Evolutionary conservation across 1,140 invertebrate species (phyloP).

Genomic region (Drosophila parvula): DNA sequence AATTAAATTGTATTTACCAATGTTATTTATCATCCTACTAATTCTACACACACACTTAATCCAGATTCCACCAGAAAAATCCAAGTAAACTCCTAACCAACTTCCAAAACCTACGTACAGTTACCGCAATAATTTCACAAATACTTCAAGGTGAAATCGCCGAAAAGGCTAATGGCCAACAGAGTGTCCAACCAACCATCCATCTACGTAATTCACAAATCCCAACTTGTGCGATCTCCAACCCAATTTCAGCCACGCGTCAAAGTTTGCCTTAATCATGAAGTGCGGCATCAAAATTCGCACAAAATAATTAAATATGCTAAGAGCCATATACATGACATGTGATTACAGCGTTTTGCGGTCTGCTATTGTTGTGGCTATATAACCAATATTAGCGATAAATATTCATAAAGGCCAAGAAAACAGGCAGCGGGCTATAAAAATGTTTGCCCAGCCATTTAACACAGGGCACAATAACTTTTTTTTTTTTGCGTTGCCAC

Average conservation of each 20-base stretch:
- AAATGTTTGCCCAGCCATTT: conserved; percentile 68
- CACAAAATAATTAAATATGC: conserved; percentile 58
- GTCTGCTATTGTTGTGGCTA: conserved; percentile 47
- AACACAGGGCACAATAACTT: conserved; percentile 46
- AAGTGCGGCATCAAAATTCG: conserved; percentile 45
- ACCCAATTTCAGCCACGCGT: conserved; percentile 62
- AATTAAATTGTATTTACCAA: neutral
- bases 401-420: conserved; percentile 68
- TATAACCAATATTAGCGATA: conserved; percentile 68
- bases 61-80: neutral
- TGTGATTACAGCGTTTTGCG: conserved; percentile 51
- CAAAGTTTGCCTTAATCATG: conserved; percentile 58
- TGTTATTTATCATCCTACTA: neutral
- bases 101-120: conserved; percentile 38
- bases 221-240: conserved; percentile 17
- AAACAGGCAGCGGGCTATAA: conserved; percentile 52
- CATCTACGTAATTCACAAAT: neutral
- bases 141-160: conserved; percentile 51
- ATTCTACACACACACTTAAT: neutral
- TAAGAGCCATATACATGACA: conserved; percentile 31
- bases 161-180: conserved; percentile 49
- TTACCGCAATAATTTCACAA: conserved; percentile 29
- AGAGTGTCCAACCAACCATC: neutral
- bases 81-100: neutral
- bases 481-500: conserved; percentile 29